phyloP scores from a whole-genome alignment of 2,113 vertebrate species.

The human (Homo sapiens) region DNA sequence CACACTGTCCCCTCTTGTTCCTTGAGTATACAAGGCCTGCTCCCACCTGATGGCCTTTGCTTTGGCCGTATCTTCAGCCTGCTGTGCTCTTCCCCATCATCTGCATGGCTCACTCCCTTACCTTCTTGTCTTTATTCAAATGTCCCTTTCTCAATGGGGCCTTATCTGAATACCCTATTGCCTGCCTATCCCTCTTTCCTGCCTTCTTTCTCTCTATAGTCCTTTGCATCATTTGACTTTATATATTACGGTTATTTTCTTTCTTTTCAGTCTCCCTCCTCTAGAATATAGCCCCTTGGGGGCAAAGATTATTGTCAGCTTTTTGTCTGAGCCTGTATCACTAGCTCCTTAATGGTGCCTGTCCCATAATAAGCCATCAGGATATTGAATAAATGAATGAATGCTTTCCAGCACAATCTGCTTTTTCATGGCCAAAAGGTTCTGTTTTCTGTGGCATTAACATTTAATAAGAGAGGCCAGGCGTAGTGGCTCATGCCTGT shows the following conservation, averaged over 20 bases:
- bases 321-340: neutral
- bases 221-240: neutral
- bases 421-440: neutral
- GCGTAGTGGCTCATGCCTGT: no score
- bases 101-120: accelerated
- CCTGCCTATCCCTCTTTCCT: neutral
- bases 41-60: accelerated
- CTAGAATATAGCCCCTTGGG: neutral
- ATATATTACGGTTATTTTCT: neutral
- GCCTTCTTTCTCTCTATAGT: neutral
- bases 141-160: neutral
- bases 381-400: neutral
- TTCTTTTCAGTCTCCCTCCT: neutral
- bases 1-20: no score
- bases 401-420: neutral
- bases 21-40: neutral
- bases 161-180: neutral
- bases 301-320: neutral
- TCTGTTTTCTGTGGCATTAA: conserved; percentile 7
- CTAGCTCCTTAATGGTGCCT: neutral
- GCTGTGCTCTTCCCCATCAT: accelerated
- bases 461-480: conserved; percentile 24
- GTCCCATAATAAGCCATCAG: neutral
- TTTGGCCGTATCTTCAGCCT: neutral
- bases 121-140: neutral